Evolutionary conservation across 2,113 vertebrate genomes (phyloP).

Genomic region (Equus przewalskii): DNA sequence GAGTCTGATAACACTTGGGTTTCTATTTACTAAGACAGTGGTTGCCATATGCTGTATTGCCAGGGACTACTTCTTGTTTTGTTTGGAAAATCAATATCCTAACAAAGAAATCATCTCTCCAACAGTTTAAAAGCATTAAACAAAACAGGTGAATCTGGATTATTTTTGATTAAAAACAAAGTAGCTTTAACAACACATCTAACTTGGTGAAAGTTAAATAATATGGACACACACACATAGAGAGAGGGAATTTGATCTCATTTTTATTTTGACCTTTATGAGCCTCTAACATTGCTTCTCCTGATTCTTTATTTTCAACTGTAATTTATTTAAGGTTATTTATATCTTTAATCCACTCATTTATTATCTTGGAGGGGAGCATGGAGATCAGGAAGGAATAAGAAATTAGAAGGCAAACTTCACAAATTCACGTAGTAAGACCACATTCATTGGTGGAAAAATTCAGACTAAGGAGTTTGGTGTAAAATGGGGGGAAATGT

Average conservation of each 20-base stretch:
- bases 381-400: neutral
- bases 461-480: neutral
- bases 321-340: slow-evolving; percentile 19
- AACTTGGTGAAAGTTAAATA: slow-evolving; percentile 8
- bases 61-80: neutral
- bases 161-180: slow-evolving; percentile 8
- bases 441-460: neutral
- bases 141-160: slow-evolving; percentile 22
- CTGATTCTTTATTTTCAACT: neutral
- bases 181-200: neutral
- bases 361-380: neutral
- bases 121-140: slow-evolving; percentile 27
- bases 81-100: slow-evolving; percentile 15
- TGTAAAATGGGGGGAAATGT: neutral
- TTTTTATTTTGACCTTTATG: slow-evolving; percentile 35
- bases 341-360: slow-evolving; percentile 20
- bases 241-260: neutral
- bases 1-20: neutral
- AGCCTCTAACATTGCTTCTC: slow-evolving; percentile 26
- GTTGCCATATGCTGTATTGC: neutral
- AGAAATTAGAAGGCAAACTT: slow-evolving; percentile 28
- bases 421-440: neutral
- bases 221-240: neutral
- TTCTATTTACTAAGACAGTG: neutral
- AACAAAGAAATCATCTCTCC: slow-evolving; percentile 24